Evolutionary conservation across 2,113 vertebrate genomes (phyloP), one percentile per base, ranked within the genome.

Genomic region (Antechinus stuartii): DNA sequence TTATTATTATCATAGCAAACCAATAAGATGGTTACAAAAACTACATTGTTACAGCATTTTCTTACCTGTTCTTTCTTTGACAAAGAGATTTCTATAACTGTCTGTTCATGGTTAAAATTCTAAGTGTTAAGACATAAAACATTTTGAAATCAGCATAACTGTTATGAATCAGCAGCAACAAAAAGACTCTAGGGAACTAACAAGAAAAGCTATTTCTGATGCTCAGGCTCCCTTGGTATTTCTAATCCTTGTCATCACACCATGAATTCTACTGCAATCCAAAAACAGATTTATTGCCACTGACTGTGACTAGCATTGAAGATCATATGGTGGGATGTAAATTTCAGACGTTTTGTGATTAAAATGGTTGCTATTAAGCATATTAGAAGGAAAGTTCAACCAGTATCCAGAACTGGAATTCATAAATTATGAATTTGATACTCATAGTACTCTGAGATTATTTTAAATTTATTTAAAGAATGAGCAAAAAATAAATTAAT

Each of bases 161-260:
- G 47, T 90, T 90, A 52, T 90, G 90, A 49, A 90, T 90, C 47
- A 90, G 90, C 49, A 90, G 90, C 47, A 90, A 90, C 90, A 90
- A 50, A 49, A 90, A 16, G 47, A 90, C 90, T 90, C 90, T 90
- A 30, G 47, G 47, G 90, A 49, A 24, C 90, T 50, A 26, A 50
- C 47, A 90, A 90, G 90, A 90, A 90, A 90, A 90, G 47, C 90
- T 49, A 90, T 90, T 90, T 90, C 49, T 47, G 25, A 90, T 27
- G 47, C 90, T 90, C 90, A 50, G 90, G 49, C 47, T 90, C 90
- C 90, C 90, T 50, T 52, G 49, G 90, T 27, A 30, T 49, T 52
- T 52, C 90, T 90, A 90, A 52, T 90, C 90, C 90, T 90, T 90
- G 90, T 90, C 90, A 90, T 90, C 90, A 27, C 90, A 90, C 90